Base-by-base conservation (phyloP, 23 tunicate species). In the Styela clava region DNA sequence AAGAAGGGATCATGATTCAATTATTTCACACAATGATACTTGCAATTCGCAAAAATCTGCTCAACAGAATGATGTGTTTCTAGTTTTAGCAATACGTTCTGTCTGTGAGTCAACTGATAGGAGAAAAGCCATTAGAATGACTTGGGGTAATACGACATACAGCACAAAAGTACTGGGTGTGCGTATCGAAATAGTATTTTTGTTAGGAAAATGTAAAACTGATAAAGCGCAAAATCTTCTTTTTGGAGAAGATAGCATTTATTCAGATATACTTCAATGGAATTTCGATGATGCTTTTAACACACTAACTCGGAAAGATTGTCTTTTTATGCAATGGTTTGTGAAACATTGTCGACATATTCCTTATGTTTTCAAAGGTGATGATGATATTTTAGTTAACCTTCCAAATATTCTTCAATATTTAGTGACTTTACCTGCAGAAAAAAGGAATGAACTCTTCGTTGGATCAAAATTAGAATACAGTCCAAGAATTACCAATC, bases 351-450 rank as follows among this genome's bases (percentile, higher is more conserved):
- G 97, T 63, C 73, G 81, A 52, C 64, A 83, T 64, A 86, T 92
- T 23, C 92, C 92, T 69, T 92, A 69, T 69, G 68, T 87, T 23
- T 92, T 86, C 52, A 87, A 92, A 74, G 97, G 97, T 1, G 97
- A 92, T 73, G 97, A 92, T 68, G 92, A 92, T 62, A 83, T 87
- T 30, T 87, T 92, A 7, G 97, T 87, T 23, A 92, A 92, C 33
- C 24, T 62, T 0, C 35, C 51, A 32, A 92, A 92, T 83, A 83
- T 92, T 34, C 88, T 92, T 12, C 19, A 79, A 23, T 69, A 64
- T 80, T 72, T 92, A 2, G 63, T 79, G 1, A 31, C 30, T 21
- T 35, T 79, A 21, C 74, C 79, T 0, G 1, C n/a, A 22, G 79
- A 64, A 24, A 44, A 77, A 28, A 24, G 85, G 2, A 61, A 79